Base-by-base conservation (phyloP, 2,797 vertebrate genomes). In the Lithobates sylvaticus region DNA sequence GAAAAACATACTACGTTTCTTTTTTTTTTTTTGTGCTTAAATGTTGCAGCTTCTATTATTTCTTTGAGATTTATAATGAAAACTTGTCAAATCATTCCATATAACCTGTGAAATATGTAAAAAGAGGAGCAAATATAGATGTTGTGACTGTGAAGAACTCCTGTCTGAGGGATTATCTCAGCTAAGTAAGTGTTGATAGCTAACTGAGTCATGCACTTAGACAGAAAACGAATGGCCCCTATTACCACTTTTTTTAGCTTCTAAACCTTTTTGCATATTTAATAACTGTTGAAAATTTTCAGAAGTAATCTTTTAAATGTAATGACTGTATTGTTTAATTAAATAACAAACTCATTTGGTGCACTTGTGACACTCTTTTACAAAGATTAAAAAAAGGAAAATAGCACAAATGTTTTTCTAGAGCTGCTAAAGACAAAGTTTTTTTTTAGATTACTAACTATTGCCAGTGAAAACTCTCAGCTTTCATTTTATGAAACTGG, bases 181-280 rank as follows among this genome's bases (percentile, higher is more conserved):
- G 71, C 44, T 83, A 83, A 65, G 54, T 83, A 83, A 83, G 81
- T 83, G 81, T 61, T 83, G 71, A 83, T 74, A 83, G 81, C 71
- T 83, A 34, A 75, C 54, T 61, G 65, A 83, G 71, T 83, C 79
- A 82, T 34, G 39, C 36, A 32, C 73, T 61, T 12, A 61, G 7
- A 21, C 54, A 61, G 21, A 61, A 61, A 61, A 61, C 21, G 21
- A 61, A 61, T 23, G 5, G 1, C 54, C 54, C 54, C 50, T 21
- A 54, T 54, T 54, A 13, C 16, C 13, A 54, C 13, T 16, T 5
- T 54, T 23, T 7, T 23, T 61, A 23, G 21, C 54, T 61, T 61
- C 7, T 61, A 61, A 7, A 23, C 21, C 54, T 8, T 58, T 58
- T 58, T 21, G 16, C 3, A 5, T 5, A 18, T 23, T n/a, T 61